Conservation (phyloP, 2,888 invertebrate genomes). For the Pyrocoelia pectoralis region DNA sequence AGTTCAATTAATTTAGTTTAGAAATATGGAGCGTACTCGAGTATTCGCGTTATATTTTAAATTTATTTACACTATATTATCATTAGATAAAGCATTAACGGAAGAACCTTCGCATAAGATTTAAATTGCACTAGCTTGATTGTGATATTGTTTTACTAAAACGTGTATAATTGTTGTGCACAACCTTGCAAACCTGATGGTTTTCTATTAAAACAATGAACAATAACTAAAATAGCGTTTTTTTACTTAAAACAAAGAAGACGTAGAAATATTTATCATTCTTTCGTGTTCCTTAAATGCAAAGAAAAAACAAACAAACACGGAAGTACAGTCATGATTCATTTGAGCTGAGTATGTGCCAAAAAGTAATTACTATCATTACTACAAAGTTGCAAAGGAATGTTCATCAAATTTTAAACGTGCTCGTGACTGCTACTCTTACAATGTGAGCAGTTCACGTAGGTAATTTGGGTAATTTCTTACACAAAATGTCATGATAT, state of each 20-base stretch:
- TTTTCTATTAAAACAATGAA: neutral
- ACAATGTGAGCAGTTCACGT: too few species aligned
- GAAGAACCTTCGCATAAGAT: conserved; percentile 9
- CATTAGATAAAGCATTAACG: neutral
- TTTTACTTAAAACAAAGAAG: neutral
- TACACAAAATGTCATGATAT: too few species aligned
- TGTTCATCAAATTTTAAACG: too few species aligned
- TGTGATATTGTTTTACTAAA: conserved; percentile 3
- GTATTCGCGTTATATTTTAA: neutral
- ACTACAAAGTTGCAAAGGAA: too few species aligned
- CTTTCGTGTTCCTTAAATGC: too few species aligned
- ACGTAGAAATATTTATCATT: neutral
- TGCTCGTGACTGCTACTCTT: too few species aligned
- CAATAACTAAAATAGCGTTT: neutral
- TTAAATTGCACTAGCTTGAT: conserved; percentile 2
- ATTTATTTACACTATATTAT: neutral
- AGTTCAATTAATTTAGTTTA: conserved; percentile 16
- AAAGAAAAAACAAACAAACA: too few species aligned
- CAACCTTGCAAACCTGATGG: neutral
- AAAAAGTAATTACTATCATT: neutral
- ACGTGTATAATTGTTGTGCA: too few species aligned
- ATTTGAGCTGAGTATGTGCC: neutral
- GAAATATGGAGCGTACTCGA: conserved; percentile 15
- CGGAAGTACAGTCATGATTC: neutral
- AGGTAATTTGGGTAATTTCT: too few species aligned